These are phyloP conservation scores for Crenuchus spilurus DNA, from an alignment of 2,797 vertebrate genomes.

Conservation along the genomic window DNA sequence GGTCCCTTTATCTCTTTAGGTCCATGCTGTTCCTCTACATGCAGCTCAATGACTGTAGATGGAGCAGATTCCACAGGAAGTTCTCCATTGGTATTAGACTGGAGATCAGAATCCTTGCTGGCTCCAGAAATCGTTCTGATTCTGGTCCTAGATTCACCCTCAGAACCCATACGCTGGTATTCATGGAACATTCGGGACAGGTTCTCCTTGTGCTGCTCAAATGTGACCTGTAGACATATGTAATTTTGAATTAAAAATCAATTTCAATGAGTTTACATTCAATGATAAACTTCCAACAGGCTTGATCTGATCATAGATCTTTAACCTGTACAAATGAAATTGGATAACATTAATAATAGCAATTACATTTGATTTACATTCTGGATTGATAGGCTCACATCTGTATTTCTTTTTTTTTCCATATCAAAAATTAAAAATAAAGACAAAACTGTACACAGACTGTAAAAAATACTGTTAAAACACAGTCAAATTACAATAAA, in stretches of 20 bases:
- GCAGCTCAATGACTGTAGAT: constrained; percentile 78
- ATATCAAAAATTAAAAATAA: too few species aligned
- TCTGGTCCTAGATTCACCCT: constrained; percentile 60
- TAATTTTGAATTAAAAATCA: not conserved
- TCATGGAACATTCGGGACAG: constrained; percentile 87
- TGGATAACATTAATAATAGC: too few species aligned
- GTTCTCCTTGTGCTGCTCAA: constrained; percentile 94
- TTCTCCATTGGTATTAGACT: constrained; percentile 60
- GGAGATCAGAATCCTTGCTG: constrained; percentile 70
- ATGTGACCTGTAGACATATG: constrained; percentile 83
- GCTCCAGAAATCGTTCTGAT: constrained; percentile 80
- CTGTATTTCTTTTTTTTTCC: too few species aligned
- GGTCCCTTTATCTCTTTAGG: constrained; percentile 43
- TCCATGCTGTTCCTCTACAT: constrained; percentile 61
- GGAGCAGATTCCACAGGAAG: constrained; percentile 62
- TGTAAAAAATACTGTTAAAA: too few species aligned
- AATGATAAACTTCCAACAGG: too few species aligned
- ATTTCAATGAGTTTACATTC: not conserved
- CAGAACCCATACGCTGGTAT: constrained; percentile 81
- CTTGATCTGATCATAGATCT: too few species aligned
- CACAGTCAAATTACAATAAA: too few species aligned
- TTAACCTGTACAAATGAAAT: too few species aligned
- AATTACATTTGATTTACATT: too few species aligned
- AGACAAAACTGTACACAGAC: too few species aligned
- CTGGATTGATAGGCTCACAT: too few species aligned